Conservation (phyloP, 92 coral and sea anemone genomes). For the Isaurus tuberculatus region DNA sequence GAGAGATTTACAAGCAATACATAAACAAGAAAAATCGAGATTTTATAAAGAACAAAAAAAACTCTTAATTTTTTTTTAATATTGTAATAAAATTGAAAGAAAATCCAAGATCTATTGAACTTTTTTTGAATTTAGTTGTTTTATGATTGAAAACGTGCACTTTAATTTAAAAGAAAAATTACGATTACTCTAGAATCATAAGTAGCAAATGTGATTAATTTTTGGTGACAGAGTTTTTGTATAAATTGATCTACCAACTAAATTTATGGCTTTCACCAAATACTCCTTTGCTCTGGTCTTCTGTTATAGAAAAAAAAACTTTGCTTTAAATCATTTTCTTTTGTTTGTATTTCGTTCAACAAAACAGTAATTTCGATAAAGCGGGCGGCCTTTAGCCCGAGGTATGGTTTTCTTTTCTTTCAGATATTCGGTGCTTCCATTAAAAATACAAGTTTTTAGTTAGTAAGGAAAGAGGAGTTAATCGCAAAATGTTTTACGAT, state of each 20-base stretch:
- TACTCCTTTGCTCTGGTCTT: not conserved
- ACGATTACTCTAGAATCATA: not conserved
- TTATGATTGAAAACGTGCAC: slow-evolving; percentile 15
- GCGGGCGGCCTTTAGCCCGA: not conserved
- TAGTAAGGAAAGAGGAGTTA: not conserved
- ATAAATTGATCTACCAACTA: slow-evolving; percentile 30
- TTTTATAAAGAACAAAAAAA: slow-evolving; percentile 23
- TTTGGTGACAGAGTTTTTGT: slow-evolving; percentile 34
- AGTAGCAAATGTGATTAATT: slow-evolving; percentile 14
- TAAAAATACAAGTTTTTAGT: not conserved
- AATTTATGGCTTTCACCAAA: slow-evolving; percentile 6
- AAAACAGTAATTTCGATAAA: not conserved
- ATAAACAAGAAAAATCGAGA: slow-evolving; percentile 33
- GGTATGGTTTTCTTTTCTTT: not conserved
- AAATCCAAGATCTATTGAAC: slow-evolving; percentile 40
- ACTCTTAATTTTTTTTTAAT: slow-evolving; percentile 23
- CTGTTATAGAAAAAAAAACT: not conserved
- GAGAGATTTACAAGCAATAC: not conserved
- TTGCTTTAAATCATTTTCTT: slow-evolving; percentile 8
- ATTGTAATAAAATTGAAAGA: slow-evolving; percentile 28
- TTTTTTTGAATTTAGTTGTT: slow-evolving; percentile 28
- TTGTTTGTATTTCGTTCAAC: not conserved
- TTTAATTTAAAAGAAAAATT: slow-evolving; percentile 34
- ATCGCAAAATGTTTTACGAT: slow-evolving; percentile 6
- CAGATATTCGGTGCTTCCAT: not conserved